These are phyloP conservation scores for Anser brachyrhynchus DNA, from an alignment of 2,113 vertebrate genomes.

Conservation along the genomic window DNA sequence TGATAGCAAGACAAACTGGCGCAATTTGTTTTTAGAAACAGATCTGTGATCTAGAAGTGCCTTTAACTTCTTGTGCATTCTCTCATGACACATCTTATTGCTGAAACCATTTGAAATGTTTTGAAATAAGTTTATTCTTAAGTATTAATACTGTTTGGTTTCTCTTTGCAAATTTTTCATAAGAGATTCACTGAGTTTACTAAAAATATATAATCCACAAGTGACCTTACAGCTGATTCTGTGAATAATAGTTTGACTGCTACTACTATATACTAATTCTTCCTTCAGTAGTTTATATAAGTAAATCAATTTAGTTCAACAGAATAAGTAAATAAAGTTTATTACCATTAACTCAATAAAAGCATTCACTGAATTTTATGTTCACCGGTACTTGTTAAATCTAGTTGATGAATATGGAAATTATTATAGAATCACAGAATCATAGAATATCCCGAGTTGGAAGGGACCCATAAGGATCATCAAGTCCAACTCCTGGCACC, in stretches of 20 bases:
- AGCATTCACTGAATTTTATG: constrained; percentile 2
- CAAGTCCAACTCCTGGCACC: no score
- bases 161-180: neutral
- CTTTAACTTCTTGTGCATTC: neutral
- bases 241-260: neutral
- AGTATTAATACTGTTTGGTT: neutral
- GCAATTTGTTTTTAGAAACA: neutral
- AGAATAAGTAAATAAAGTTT: neutral
- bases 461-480: no score
- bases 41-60: neutral
- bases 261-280: neutral
- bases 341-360: neutral
- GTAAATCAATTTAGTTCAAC: neutral
- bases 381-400: neutral
- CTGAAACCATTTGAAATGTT: neutral
- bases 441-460: no score
- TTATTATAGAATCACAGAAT: neutral
- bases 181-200: neutral
- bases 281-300: neutral
- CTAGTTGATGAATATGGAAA: neutral
- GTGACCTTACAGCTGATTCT: neutral
- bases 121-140: neutral
- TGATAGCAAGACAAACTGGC: neutral
- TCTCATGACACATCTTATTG: neutral
- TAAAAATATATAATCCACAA: neutral